These are phyloP conservation scores for Cheracebus regulus DNA, from an alignment of 2,797 vertebrate species.

Conservation along the genomic window DNA sequence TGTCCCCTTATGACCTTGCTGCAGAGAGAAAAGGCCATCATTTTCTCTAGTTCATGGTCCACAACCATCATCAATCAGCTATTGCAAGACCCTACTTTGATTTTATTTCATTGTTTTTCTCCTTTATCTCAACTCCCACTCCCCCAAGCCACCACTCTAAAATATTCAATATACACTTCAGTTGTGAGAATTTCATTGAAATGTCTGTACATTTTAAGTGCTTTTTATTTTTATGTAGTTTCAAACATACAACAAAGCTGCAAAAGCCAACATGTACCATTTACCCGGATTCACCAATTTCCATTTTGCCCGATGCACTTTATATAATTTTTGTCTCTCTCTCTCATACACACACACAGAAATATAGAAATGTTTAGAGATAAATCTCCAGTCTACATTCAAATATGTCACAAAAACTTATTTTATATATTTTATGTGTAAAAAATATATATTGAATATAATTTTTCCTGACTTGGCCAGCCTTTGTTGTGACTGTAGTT, in stretches of 20 bases:
- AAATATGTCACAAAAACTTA: neutral
- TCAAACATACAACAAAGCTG: neutral
- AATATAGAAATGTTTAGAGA: neutral
- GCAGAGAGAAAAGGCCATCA: neutral
- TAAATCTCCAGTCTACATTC: neutral
- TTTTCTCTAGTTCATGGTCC: neutral
- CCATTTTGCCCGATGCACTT: neutral
- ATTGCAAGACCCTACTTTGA: neutral
- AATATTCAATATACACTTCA: neutral
- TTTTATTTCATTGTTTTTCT: neutral
- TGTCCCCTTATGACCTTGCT: neutral
- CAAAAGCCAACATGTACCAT: neutral
- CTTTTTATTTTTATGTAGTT: neutral
- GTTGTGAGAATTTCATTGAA: neutral
- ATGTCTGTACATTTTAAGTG: neutral
- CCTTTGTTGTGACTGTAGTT: neutral
- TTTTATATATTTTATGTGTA: neutral
- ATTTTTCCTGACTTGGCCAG: neutral
- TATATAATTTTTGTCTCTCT: neutral
- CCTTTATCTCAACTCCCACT: neutral
- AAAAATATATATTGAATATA: neutral
- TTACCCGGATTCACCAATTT: neutral
- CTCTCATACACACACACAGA: neutral
- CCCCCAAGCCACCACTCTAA: neutral
- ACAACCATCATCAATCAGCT: neutral